phyloP scores from a whole-genome alignment of 2,888 invertebrate species.

The Lasioglossum marginatum region DNA sequence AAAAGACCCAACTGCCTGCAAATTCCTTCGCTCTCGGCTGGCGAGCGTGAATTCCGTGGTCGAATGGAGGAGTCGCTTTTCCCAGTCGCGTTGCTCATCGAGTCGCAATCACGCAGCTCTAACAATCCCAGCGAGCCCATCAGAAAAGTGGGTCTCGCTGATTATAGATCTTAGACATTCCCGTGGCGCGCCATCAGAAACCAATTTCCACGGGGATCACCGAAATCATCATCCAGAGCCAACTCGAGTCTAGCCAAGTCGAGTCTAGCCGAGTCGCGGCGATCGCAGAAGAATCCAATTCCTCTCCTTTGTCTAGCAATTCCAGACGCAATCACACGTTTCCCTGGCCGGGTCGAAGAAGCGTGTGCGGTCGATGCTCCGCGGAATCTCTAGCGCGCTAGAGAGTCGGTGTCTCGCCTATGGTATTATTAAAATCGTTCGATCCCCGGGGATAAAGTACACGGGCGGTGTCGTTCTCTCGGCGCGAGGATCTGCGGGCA shows the following conservation, averaged over 20 bases:
- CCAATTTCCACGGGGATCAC: slow-evolving; percentile 15
- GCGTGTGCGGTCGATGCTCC: slow-evolving; percentile 23
- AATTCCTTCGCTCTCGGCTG: neutral
- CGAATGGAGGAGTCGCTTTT: neutral
- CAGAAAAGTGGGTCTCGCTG: slow-evolving; percentile 9
- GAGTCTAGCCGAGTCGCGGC: neutral
- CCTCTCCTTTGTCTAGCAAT: neutral
- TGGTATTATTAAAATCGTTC: slow-evolving; percentile 60
- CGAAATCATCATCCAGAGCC: neutral
- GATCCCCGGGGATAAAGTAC: slow-evolving; percentile 52
- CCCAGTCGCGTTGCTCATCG: neutral
- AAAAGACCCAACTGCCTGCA: neutral
- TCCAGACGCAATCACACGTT: slow-evolving; percentile 12
- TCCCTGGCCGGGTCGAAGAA: slow-evolving; percentile 1
- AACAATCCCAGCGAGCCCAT: neutral
- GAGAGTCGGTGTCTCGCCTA: slow-evolving; percentile 10
- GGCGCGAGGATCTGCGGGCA: slow-evolving; percentile 57
- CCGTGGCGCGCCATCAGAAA: slow-evolving; percentile 14
- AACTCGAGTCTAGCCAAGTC: no score
- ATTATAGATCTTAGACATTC: neutral
- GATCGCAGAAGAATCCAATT: slow-evolving; percentile 34
- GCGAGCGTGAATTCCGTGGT: neutral
- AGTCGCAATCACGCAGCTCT: neutral
- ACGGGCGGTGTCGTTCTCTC: slow-evolving; percentile 50
- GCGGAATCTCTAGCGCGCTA: slow-evolving; percentile 44